Evolutionary conservation across 2,888 invertebrate genomes (phyloP), one percentile per base, ranked within the genome.

Genomic region (Junonia oenone): DNA sequence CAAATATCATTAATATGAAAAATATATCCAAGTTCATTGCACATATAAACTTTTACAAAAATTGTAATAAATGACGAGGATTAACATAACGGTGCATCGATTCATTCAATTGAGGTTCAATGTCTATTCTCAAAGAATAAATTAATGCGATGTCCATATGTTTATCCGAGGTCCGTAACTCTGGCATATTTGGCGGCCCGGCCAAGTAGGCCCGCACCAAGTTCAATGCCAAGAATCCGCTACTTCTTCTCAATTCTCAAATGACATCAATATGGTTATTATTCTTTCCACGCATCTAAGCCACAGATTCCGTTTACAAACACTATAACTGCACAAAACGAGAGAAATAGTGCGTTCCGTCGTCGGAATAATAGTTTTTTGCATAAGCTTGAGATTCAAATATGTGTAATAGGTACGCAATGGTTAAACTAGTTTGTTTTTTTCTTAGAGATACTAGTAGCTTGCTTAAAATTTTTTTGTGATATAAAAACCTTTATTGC

Each of bases 211-310:
- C 58, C 61, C 66, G 63, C 59, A 63, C 69, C 83, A 83, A 83
- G 83, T 82, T 83, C 84, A 85, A 76, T 87, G 88, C 88, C 88
- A 88, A 88, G 83, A 83, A 78, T 81, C 71, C 72, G 75, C 67
- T 69, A 65, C 61, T 68, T 72, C 67, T 69, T 66, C 68, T 65
- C 68, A 73, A 75, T 69, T 66, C 68, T 65, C 68, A 73, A 75
- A 72, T 66, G 59, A 68, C 62, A 70, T 61, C 61, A 65, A 69
- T 69, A 66, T 64, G 59, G 58, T 66, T 55, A 63, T 67, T 71
- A 75, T 78, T 78, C 78, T 46, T 58, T 51, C 63, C 74, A 67
- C 64, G 59, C 38, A 50, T 33, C 19, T 35, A 14, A 49, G 31
- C 52, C 40, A 51, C 49, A 51, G 56, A 59, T 49, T 48, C 45